These are phyloP conservation scores for Ceyx erithaca DNA, from an alignment of 2,797 vertebrate species.

Conservation along the genomic window DNA sequence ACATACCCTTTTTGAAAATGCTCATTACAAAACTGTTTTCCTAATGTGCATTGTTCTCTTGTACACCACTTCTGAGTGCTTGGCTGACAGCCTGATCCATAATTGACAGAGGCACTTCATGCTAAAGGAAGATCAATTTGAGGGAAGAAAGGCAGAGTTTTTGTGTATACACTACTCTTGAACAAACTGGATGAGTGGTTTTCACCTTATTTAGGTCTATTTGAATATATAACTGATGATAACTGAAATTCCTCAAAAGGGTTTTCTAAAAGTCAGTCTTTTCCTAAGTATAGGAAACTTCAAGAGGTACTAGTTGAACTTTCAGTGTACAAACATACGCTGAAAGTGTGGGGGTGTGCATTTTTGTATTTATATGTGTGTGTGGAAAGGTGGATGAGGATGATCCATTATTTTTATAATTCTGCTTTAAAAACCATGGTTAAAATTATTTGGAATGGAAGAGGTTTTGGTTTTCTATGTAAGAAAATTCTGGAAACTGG, in stretches of 20 bases:
- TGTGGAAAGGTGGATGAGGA: background rate
- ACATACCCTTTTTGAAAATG: background rate
- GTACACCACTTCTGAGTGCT: background rate
- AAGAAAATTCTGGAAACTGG: background rate
- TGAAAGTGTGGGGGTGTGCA: too few species aligned
- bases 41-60: background rate
- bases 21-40: background rate
- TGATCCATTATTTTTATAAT: background rate
- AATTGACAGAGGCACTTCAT: background rate
- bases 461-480: background rate
- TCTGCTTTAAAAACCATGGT: accelerated
- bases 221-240: background rate
- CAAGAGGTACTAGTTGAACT: background rate
- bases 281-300: background rate
- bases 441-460: background rate
- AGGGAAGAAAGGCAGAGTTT: background rate
- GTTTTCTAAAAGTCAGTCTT: background rate
- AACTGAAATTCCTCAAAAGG: background rate
- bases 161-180: background rate
- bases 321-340: background rate
- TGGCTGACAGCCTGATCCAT: background rate
- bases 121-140: background rate
- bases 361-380: background rate
- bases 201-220: background rate
- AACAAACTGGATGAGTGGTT: background rate